These are phyloP conservation scores for Coregonus sp. DNA, from an alignment of 2,797 vertebrate genomes.

Conservation along the genomic window DNA sequence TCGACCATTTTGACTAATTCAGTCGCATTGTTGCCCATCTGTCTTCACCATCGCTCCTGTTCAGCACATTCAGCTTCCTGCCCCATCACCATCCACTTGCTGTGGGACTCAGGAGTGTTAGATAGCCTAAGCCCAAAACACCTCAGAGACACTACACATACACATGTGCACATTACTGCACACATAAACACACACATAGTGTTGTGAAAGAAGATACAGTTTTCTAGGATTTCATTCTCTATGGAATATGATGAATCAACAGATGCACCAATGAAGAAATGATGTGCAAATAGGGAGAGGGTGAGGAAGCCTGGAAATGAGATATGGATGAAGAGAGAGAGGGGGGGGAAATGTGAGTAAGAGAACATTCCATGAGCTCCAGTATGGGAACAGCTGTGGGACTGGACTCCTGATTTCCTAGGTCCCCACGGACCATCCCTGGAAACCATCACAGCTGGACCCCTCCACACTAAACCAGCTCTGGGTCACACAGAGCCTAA, in stretches of 20 bases:
- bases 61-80: slow-evolving; percentile 47
- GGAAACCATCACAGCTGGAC: slow-evolving; percentile 57
- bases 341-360: not conserved
- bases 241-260: not conserved
- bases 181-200: slow-evolving; percentile 5
- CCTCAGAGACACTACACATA: not conserved
- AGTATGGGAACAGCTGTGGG: slow-evolving; percentile 22
- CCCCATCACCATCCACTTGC: slow-evolving; percentile 33
- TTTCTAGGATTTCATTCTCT: not conserved
- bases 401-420: slow-evolving; percentile 20
- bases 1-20: slow-evolving; percentile 21
- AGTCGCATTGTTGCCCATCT: slow-evolving; percentile 26
- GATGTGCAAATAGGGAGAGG: slow-evolving; percentile 13
- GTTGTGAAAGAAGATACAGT: not conserved
- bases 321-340: not conserved
- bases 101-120: slow-evolving; percentile 18
- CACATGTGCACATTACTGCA: not conserved
- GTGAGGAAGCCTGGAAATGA: slow-evolving; percentile 1
- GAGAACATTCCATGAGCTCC: not conserved
- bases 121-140: slow-evolving; percentile 3
- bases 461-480: slow-evolving; percentile 56
- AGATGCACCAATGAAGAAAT: slow-evolving; percentile 3
- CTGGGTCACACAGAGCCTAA: slow-evolving; percentile 54
- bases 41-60: slow-evolving; percentile 37
- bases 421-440: slow-evolving; percentile 6